Evolutionary conservation across 2,113 vertebrate genomes (phyloP).

Genomic region (Neotragus moschatus): DNA sequence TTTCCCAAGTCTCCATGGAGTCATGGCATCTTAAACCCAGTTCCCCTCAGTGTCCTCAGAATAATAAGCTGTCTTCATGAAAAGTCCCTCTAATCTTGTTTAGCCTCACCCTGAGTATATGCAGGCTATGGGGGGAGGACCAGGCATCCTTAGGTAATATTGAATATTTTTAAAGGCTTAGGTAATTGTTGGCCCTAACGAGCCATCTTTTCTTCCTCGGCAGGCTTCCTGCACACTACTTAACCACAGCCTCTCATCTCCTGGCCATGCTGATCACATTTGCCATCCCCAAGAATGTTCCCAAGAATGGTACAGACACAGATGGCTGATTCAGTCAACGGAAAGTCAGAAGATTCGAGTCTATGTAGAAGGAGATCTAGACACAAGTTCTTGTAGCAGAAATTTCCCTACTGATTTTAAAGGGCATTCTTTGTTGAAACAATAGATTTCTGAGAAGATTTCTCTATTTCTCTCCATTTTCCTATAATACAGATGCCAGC

Average conservation of each 20-base stretch:
- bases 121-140: not conserved
- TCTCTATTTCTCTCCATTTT: slow-evolving; percentile 45
- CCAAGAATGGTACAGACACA: not conserved
- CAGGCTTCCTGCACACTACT: not conserved
- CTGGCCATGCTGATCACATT: not conserved
- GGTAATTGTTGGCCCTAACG: not conserved
- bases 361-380: not conserved
- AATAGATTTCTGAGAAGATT: slow-evolving; percentile 15
- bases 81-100: not conserved
- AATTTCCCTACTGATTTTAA: slow-evolving; percentile 28
- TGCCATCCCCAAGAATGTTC: not conserved
- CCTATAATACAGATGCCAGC: not conserved
- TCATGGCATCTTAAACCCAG: not conserved
- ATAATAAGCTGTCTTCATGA: not conserved
- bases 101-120: not conserved
- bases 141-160: not conserved
- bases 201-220: not conserved
- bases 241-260: not conserved
- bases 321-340: not conserved
- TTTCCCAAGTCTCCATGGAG: not conserved
- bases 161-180: not conserved
- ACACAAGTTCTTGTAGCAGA: not conserved
- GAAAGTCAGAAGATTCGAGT: slow-evolving; percentile 19
- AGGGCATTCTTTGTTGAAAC: slow-evolving; percentile 12
- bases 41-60: not conserved